Base-by-base conservation (phyloP, 1,140 invertebrate species). In the Oppia nitens region DNA sequence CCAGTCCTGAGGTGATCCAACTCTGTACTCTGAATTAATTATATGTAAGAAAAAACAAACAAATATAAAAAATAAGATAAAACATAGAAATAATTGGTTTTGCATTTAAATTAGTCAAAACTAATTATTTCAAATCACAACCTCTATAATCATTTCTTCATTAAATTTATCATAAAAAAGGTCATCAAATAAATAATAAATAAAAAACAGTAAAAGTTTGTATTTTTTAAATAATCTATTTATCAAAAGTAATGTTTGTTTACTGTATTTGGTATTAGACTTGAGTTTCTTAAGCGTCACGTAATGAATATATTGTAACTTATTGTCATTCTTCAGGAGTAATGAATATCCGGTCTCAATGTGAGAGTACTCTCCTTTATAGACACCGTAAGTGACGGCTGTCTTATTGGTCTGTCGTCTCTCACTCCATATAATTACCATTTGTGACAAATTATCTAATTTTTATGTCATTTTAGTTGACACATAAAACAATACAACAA, bases 1-100 rank as follows among this genome's bases (percentile, higher is more conserved):
- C 71, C 71, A 73, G n/a, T 61, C 63, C 14, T 76, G 67, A 3
- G 58, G 40, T 47, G 66, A 67, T 45, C 73, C 73, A 53, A 40
- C 32, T 40, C 32, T 40, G 17, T 40, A 40, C 17, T 40, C 32
- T 40, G n/a, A n/a, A n/a, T n/a, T n/a, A n/a, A n/a, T n/a, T n/a
- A n/a, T n/a, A n/a, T n/a, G n/a, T n/a, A n/a, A n/a, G n/a, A n/a
- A n/a, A n/a, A n/a, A n/a, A n/a, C n/a, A n/a, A n/a, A n/a, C n/a
- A n/a, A n/a, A n/a, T 40, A 9, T 40, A 40, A 40, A 40, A 9
- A 40, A 9, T 40, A 40, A 40, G 6, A 40, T 6, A 40, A 9
- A 9, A 6, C 6, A 40, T 17, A 40, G 17, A 40, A 40, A 40
- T 40, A n/a, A n/a, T n/a, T n/a, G n/a, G 32, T 40, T 40, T 40